phyloP scores from a whole-genome alignment of 2,113 vertebrate species.

The Etheostoma cragini region DNA sequence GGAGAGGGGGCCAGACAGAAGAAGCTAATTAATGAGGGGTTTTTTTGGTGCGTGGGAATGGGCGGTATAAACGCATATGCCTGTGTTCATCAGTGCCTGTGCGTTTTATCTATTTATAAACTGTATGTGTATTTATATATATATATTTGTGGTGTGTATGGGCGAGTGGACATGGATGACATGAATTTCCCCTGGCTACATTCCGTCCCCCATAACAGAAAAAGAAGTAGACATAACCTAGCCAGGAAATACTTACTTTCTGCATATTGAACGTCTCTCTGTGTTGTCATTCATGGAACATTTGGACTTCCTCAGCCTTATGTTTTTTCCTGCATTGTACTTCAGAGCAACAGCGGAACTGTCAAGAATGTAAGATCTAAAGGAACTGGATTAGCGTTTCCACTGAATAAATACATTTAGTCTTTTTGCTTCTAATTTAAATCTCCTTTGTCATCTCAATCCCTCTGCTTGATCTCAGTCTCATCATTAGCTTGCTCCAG shows the following conservation, averaged over 20 bases:
- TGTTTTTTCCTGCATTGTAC: constrained; percentile 39
- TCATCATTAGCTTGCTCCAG: not conserved
- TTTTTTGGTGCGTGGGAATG: constrained; percentile 11
- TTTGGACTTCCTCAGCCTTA: constrained; percentile 1
- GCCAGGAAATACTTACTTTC: constrained; percentile 44
- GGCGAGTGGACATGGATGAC: constrained; percentile 29
- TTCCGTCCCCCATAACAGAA: constrained; percentile 51
- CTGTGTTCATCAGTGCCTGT: not conserved
- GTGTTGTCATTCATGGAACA: constrained; percentile 31
- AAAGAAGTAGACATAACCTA: constrained; percentile 46
- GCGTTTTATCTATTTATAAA: not conserved
- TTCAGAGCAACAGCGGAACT: constrained; percentile 12
- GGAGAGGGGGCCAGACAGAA: not conserved
- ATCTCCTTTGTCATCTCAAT: not conserved
- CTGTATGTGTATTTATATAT: not conserved
- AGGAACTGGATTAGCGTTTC: constrained; percentile 29
- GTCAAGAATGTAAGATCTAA: constrained; percentile 4
- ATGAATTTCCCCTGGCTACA: constrained; percentile 38
- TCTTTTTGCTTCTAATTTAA: constrained; percentile 9
- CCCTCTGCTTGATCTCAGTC: constrained; percentile 24
- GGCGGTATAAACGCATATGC: constrained; percentile 16
- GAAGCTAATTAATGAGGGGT: not conserved
- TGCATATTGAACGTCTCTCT: constrained; percentile 11
- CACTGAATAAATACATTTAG: constrained; percentile 25
- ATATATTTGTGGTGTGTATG: not conserved